phyloP scores from a whole-genome alignment of 2,113 vertebrate genomes.

The Hemichromis elongatus region DNA sequence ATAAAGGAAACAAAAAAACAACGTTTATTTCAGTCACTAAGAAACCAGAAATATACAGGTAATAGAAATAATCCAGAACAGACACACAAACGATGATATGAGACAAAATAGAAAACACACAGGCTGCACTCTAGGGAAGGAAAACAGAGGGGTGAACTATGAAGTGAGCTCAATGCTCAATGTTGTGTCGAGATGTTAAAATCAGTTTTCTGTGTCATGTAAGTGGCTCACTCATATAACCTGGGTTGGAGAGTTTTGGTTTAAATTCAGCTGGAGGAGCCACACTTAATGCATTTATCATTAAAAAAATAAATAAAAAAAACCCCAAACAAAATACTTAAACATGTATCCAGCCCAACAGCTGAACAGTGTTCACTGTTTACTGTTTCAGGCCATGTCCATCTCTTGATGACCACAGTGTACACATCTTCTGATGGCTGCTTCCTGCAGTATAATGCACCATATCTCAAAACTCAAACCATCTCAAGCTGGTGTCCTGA shows the following conservation, averaged over 20 bases:
- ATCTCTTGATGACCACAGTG: neutral
- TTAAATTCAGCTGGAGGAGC: neutral
- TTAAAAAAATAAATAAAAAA: neutral
- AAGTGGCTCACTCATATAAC: neutral
- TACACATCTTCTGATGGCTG: neutral
- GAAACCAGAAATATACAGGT: neutral
- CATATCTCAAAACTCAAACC: neutral
- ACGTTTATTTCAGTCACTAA: neutral
- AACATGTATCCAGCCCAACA: neutral
- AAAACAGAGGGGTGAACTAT: neutral
- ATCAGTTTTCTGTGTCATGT: neutral
- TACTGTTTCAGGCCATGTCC: neutral
- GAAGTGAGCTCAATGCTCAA: neutral
- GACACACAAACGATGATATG: neutral
- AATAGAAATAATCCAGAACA: neutral
- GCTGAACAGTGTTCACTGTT: neutral
- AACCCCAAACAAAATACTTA: neutral
- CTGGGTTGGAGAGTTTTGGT: neutral
- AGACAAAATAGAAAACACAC: neutral
- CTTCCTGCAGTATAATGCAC: neutral
- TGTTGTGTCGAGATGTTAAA: too few species aligned
- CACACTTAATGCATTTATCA: neutral
- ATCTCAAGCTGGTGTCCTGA: neutral
- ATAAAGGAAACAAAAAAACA: neutral
- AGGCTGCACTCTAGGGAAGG: accelerated